Conservation (phyloP, 2,888 invertebrate species). For the Hetaerina titia region DNA sequence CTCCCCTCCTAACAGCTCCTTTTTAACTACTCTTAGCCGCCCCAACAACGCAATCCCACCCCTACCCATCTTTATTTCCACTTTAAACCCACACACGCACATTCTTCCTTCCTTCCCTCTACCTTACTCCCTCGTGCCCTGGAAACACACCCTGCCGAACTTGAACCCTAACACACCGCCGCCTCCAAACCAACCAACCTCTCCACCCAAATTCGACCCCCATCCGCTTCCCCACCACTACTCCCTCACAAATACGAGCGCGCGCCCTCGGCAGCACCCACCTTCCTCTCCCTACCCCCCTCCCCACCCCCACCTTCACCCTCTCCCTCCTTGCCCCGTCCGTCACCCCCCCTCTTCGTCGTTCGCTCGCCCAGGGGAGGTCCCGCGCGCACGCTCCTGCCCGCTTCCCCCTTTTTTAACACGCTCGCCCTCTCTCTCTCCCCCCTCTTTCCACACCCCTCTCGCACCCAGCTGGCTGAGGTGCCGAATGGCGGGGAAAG, state of each 20-base stretch:
- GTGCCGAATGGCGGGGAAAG: slow-evolving; percentile 7
- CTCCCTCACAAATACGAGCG: not conserved
- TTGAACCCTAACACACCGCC: slow-evolving; percentile 14
- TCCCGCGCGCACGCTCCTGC: too few relatives aligned
- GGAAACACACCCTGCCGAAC: slow-evolving; percentile 58
- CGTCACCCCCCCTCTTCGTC: not conserved
- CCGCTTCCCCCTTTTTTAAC: not conserved
- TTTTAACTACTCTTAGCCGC: not conserved
- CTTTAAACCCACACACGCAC: slow-evolving; percentile 25
- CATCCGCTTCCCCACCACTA: not conserved
- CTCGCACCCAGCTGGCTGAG: slow-evolving; percentile 25
- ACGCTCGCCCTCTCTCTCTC: not conserved
- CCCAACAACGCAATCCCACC: not conserved
- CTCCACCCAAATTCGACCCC: slow-evolving; percentile 14
- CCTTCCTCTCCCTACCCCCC: not conserved
- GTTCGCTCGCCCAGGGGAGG: too few relatives aligned
- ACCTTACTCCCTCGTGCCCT: not conserved
- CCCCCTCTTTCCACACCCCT: not conserved
- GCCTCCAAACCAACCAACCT: slow-evolving; percentile 14
- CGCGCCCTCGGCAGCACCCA: not conserved
- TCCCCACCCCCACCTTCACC: not conserved
- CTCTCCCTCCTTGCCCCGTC: not conserved
- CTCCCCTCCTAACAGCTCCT: not conserved
- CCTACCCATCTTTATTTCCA: not conserved
- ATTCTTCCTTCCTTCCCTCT: not conserved